Percentiles rank a stretch among this genome's conserved stretches.
Evolutionary conservation across 1,140 invertebrate species (phyloP).

Genomic region (Asbolus verrucosus): DNA sequence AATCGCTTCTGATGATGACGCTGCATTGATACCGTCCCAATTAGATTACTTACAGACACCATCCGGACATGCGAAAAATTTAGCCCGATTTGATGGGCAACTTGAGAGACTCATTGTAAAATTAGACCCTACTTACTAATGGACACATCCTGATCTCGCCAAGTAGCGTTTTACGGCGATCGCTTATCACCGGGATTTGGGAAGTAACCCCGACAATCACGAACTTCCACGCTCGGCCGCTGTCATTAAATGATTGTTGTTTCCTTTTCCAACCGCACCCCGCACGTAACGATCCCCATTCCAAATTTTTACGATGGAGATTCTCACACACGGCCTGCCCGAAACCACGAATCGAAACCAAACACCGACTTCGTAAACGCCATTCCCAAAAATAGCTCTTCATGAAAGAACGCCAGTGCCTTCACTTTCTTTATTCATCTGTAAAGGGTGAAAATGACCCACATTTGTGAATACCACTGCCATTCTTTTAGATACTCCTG

Average conservation of each 20-base stretch:
- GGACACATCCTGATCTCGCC: constrained; percentile 32
- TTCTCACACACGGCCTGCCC: too few relatives aligned
- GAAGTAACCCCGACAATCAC: constrained; percentile 33
- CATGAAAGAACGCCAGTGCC: too few relatives aligned
- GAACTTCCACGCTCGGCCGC: constrained; percentile 30
- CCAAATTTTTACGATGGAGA: neutral
- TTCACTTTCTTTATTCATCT: too few relatives aligned
- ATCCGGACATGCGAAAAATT: too few relatives aligned
- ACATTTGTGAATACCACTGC: too few relatives aligned
- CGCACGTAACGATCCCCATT: neutral
- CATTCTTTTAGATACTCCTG: too few relatives aligned
- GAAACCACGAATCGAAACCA: too few relatives aligned
- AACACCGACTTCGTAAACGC: too few relatives aligned
- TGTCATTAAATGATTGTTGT: constrained; percentile 37
- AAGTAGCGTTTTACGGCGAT: constrained; percentile 36
- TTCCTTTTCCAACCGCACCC: constrained; percentile 17
- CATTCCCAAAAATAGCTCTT: too few relatives aligned
- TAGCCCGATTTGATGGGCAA: neutral
- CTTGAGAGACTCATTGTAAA: constrained; percentile 16
- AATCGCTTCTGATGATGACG: neutral
- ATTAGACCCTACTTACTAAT: constrained; percentile 38
- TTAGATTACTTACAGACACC: too few relatives aligned
- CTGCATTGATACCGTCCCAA: too few relatives aligned
- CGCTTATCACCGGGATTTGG: constrained; percentile 30
- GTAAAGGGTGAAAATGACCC: too few relatives aligned